Evolutionary conservation across 2,888 invertebrate genomes (phyloP).

Genomic region (Gonocerus acuteangulatus): DNA sequence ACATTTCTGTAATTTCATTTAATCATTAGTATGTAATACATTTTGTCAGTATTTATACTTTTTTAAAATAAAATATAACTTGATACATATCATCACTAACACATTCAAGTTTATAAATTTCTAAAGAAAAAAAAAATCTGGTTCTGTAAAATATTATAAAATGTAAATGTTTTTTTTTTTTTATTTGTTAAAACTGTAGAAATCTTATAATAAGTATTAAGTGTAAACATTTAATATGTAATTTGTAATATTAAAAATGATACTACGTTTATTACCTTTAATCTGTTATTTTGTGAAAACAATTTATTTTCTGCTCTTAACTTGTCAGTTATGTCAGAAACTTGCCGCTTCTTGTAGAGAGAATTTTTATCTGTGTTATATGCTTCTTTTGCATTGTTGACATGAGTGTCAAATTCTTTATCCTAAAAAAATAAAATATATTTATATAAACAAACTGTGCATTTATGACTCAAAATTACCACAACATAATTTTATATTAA

Average conservation of each 20-base stretch:
- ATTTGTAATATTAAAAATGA: background rate
- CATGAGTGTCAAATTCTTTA: background rate
- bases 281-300: conserved; percentile 34
- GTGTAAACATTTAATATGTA: conserved; percentile 5
- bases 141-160: background rate
- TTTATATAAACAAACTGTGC: background rate
- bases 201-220: conserved; percentile 5
- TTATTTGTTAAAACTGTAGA: background rate
- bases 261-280: too few species aligned
- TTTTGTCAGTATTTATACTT: conserved; percentile 10
- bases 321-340: conserved; percentile 34
- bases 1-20: too few species aligned
- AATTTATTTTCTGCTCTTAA: conserved; percentile 35
- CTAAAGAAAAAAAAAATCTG: background rate
- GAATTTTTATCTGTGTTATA: background rate
- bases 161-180: background rate
- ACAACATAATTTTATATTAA: too few species aligned
- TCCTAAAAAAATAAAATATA: conserved; percentile 11
- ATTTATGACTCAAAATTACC: too few species aligned
- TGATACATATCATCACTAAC: conserved; percentile 16
- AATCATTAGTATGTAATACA: background rate
- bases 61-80: conserved; percentile 9
- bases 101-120: conserved; percentile 14
- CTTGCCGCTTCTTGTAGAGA: conserved; percentile 21
- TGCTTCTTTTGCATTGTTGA: conserved; percentile 9